Evolutionary conservation across 2,888 invertebrate species (phyloP), one percentile per base, ranked within the genome.

Genomic region (Gymnocheta viridis): DNA sequence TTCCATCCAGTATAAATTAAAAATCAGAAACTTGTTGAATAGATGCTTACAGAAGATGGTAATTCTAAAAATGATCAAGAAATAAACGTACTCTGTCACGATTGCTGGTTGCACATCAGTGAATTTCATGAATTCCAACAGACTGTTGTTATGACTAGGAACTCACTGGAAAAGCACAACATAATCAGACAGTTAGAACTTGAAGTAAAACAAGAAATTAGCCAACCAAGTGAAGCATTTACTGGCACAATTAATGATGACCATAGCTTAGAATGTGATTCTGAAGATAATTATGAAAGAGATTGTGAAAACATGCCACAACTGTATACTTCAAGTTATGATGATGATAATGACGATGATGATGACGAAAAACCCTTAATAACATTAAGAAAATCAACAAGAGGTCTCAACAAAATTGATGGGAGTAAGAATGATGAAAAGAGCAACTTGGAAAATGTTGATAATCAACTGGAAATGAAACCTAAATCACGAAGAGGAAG

Each of bases 91-190:
- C 47, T 84, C 10, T 84, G 84, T 12, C 41, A 56, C 0, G 41
- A 77, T 2, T 84, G 84, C 41, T 84, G 84, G 84, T 24, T 54
- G 0, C 84, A 84, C 47, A 84, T 84, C 5, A 78, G 56, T 10
- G 69, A 84, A 19, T 84, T 84, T 19, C 67, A 84, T 77, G 77
- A 81, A 14, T 84, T 84, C 32, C 84, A 84, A 41, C 77, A 77
- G 35, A 35, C 35, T 9, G 64, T 84, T 10, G 32, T 81, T 7
- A 54, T 56, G 41, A 51, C 81, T 5, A 77, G 81, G 22, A 67
- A 51, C 24, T 58, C 64, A 0, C n/a, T 77, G 3, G 67, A 74
- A 51, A 58, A 56, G 6, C 35, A 5, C 2, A 41, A 41, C 35
- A 32, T 38, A n/a, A 38, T 69, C 10, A 58, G 38, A 7, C 73